Evolutionary conservation across 2,113 vertebrate species (phyloP), one percentile per base, ranked within the genome.

Genomic region (Sinocyclocheilus anophthalmus): DNA sequence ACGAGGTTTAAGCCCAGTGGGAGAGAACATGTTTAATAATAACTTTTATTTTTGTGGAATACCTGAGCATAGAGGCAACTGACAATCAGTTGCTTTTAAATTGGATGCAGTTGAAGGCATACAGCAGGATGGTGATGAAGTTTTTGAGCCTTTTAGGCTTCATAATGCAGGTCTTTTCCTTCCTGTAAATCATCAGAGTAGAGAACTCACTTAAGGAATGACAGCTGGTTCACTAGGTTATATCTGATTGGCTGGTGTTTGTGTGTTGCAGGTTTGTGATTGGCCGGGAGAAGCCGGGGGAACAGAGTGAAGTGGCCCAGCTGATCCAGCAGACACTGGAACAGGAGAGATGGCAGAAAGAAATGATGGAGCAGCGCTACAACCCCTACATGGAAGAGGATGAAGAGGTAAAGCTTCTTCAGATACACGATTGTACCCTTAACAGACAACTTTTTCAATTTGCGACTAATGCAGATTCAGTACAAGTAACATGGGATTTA

Each of bases 321-420:
- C 93, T 99, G 87, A 99, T 99, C 92, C 97, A 99, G 91, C 98
- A 99, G 94, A 99, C 98, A 0, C 92, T 99, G 93, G 98, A 99
- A 76, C 98, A 99, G 92, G 98, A 99, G 92, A 92, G 94, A 18
- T 98, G 98, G 98, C 98, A 99, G 93, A 93, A 96, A 67, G 98
- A 99, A 93, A 97, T 98, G 97, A 98, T 99, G 91, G 98, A 99
- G 93, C 97, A 99, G 93, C 95, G 97, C 91, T 99, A 99, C 86
- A 95, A 94, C 55, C 93, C 94, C 89, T 95, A 95, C 92, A 92
- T 93, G 93, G 94, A 95, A 30, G 94, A 95, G 0, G 94, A 95
- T 26, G 94, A 95, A 76, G 91, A 91, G 50, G 94, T 91, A 39
- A 85, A 67, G 5, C n/a, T 24, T 63, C 22, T 24, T 26, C 26